A percentile compares a stretch with the other conserved stretches of the same genome.
Evolutionary conservation across 2,888 invertebrate species (phyloP).

Genomic region (Erynnis tages): DNA sequence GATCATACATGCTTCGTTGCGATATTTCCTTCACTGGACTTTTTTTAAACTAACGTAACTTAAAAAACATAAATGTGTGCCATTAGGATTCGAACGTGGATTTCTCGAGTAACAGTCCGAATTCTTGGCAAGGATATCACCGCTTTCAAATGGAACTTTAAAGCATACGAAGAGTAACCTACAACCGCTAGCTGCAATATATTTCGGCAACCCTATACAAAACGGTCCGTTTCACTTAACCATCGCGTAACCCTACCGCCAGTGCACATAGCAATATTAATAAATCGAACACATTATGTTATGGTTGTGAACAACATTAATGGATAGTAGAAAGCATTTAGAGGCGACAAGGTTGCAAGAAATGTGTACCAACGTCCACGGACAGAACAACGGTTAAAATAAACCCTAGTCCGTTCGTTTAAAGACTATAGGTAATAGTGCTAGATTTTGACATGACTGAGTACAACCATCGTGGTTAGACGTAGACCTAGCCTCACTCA

Average conservation of each 20-base stretch:
- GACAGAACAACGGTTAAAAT: slow-evolving; percentile 1
- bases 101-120: too few relatives aligned
- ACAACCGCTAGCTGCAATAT: too few relatives aligned
- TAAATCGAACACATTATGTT: slow-evolving; percentile 45
- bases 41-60: too few relatives aligned
- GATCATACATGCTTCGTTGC: too few relatives aligned
- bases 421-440: slow-evolving; percentile 1
- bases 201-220: slow-evolving; percentile 23
- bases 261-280: slow-evolving; percentile 41
- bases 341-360: slow-evolving; percentile 32
- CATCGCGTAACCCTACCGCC: slow-evolving; percentile 35
- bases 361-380: slow-evolving; percentile 15
- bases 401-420: not conserved
- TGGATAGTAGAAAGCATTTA: slow-evolving; percentile 47
- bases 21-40: too few relatives aligned
- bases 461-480: slow-evolving; percentile 13
- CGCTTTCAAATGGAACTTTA: too few relatives aligned
- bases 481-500: slow-evolving; percentile 17
- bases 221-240: slow-evolving; percentile 29
- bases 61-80: too few relatives aligned
- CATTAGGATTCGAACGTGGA: too few relatives aligned
- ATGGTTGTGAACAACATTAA: slow-evolving; percentile 37
- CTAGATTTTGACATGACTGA: slow-evolving; percentile 8
- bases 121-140: too few relatives aligned
- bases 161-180: too few relatives aligned